Base-by-base conservation (phyloP, 1,140 invertebrate species). In the Drosophila burlai region DNA sequence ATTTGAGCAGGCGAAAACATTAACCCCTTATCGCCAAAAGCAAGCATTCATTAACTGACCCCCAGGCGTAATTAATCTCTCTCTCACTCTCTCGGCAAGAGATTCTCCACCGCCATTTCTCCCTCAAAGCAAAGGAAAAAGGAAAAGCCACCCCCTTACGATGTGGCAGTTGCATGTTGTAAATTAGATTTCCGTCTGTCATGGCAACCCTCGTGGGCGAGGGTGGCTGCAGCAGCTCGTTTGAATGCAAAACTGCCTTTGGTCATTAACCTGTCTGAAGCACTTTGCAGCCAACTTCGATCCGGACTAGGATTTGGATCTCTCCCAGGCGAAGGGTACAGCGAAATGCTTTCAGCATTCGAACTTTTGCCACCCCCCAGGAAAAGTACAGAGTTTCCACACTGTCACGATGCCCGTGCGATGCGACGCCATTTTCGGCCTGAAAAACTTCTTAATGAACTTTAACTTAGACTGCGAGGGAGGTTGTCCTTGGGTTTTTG, bases 171-270 rank as follows among this genome's bases (percentile, higher is more conserved):
- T 89, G 85, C 85, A 89, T 89, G 85, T 82, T 89, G 75, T 80
- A 90, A 89, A 90, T 89, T 90, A 80, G 85, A 89, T 89, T 89
- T 90, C 84, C 78, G 71, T 85, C 75, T 73, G 85, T 89, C 85
- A 89, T 89, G 85, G 66, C 85, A 90, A 89, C 85, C 86, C 84
- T 75, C 42, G 36, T n/a, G 7, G 1, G 47, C 47, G 45, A 71
- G 82, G 83, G 82, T 85, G 45, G 81, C 61, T 65, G 67, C 77
- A 50, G 42, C 29, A 31, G 40, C 15, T 87, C 80, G 83, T 82
- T 89, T 84, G 81, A 89, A 89, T 89, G 85, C 85, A 89, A 89
- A 89, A 89, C 85, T 74, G 78, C 64, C 73, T 74, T 90, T 89
- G 85, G 85, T 89, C 85, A 90, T 89, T 89, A 89, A 89, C 85